Conservation (phyloP, 2,888 invertebrate genomes). For the Empis livida region DNA sequence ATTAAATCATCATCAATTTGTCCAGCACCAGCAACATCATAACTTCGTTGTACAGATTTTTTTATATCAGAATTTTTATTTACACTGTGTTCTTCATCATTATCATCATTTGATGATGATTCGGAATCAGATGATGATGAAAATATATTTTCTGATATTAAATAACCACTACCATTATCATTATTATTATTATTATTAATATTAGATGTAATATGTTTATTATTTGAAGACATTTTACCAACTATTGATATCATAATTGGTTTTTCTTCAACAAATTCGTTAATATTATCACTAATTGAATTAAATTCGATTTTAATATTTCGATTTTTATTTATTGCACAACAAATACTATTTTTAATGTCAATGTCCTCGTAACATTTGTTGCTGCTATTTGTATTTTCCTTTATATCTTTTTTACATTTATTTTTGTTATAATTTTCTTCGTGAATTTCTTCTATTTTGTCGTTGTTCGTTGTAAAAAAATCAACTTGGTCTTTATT, state of each 20-base stretch:
- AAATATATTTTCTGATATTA: conserved; percentile 42
- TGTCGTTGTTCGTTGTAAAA: background rate
- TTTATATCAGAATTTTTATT: conserved; percentile 1
- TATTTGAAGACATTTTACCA: conserved; percentile 13
- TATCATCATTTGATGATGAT: conserved; percentile 26
- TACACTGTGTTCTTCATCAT: conserved; percentile 12
- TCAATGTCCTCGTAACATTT: background rate
- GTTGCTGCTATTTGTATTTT: background rate
- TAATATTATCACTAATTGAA: background rate
- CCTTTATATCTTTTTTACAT: background rate
- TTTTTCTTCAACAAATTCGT: conserved; percentile 6
- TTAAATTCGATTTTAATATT: background rate
- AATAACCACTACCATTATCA: conserved; percentile 25
- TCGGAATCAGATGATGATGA: conserved; percentile 41
- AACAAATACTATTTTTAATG: background rate
- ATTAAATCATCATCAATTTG: conserved; percentile 14
- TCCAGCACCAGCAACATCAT: conserved; percentile 23
- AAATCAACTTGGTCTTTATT: too few species aligned
- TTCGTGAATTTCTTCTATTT: background rate
- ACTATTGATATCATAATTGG: conserved; percentile 18
- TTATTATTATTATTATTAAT: background rate
- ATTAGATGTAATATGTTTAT: too few species aligned
- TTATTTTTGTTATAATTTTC: background rate
- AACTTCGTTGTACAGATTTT: conserved; percentile 24
- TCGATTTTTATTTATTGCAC: background rate